phyloP scores from a whole-genome alignment of 2,797 vertebrate species.

The Euthynnus affinis region DNA sequence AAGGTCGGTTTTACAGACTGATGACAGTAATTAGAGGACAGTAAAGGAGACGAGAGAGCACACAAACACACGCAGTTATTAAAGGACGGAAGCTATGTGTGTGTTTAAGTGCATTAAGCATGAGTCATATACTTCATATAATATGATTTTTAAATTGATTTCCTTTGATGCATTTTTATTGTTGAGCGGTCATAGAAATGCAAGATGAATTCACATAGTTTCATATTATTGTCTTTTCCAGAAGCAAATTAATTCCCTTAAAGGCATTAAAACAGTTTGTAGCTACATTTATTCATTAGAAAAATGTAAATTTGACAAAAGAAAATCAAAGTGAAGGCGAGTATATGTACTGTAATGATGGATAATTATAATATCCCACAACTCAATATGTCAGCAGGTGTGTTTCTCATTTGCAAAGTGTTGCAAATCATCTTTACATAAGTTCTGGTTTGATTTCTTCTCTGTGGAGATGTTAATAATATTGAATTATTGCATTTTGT shows the following conservation, averaged over 20 bases:
- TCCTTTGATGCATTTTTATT: not conserved
- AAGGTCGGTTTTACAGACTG: constrained; percentile 4
- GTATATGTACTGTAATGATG: not conserved
- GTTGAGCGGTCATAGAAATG: not conserved
- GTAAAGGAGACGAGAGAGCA: not conserved
- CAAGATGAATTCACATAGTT: no score
- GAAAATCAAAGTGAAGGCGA: no score
- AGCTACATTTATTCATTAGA: not conserved
- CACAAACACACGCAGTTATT: not conserved
- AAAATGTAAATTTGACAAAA: not conserved
- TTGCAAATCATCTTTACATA: not conserved
- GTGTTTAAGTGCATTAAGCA: not conserved
- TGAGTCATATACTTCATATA: not conserved
- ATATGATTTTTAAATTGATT: constrained; percentile 3
- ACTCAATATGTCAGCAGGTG: not conserved
- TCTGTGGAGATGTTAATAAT: not conserved
- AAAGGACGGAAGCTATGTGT: not conserved
- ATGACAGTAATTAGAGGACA: constrained; percentile 7
- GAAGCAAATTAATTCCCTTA: not conserved
- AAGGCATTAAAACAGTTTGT: not conserved
- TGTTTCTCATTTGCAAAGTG: not conserved
- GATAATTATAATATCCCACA: not conserved
- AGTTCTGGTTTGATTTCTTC: not conserved
- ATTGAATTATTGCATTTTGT: not conserved
- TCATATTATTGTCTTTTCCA: not conserved